These are phyloP conservation scores for Mythimna pallens DNA, from an alignment of 2,888 invertebrate genomes.

Conservation along the genomic window DNA sequence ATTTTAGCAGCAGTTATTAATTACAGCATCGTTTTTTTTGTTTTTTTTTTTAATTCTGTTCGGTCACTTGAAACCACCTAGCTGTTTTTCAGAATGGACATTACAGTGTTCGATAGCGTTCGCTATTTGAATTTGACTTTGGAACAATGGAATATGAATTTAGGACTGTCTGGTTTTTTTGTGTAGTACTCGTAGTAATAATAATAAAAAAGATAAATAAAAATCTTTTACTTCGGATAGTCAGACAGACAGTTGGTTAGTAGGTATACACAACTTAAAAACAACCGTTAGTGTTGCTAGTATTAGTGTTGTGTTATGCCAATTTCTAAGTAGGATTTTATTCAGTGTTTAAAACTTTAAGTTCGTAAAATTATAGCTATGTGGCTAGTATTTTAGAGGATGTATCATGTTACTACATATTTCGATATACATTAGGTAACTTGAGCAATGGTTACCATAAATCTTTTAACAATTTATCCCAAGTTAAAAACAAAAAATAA, in stretches of 20 bases:
- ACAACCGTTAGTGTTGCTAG: too few relatives aligned
- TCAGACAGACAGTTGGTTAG: too few relatives aligned
- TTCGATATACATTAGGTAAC: background rate
- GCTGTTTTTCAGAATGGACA: constrained; percentile 12
- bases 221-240: too few relatives aligned
- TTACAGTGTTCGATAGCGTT: background rate
- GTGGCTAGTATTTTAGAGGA: background rate
- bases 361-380: background rate
- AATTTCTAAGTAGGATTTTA: background rate
- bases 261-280: too few relatives aligned
- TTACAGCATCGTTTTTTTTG: constrained; percentile 35
- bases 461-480: background rate
- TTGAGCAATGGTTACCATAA: background rate
- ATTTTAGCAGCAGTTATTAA: constrained; percentile 49
- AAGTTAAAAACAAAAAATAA: background rate
- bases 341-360: background rate
- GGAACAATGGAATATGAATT: constrained; percentile 14
- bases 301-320: too few relatives aligned
- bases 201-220: too few relatives aligned
- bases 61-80: constrained; percentile 40
- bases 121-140: constrained; percentile 1
- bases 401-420: too few relatives aligned
- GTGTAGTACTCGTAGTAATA: too few relatives aligned
- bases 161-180: background rate
- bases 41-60: constrained; percentile 43